Base-by-base conservation (phyloP, 1,140 invertebrate species). In the Heterodera carotae region DNA sequence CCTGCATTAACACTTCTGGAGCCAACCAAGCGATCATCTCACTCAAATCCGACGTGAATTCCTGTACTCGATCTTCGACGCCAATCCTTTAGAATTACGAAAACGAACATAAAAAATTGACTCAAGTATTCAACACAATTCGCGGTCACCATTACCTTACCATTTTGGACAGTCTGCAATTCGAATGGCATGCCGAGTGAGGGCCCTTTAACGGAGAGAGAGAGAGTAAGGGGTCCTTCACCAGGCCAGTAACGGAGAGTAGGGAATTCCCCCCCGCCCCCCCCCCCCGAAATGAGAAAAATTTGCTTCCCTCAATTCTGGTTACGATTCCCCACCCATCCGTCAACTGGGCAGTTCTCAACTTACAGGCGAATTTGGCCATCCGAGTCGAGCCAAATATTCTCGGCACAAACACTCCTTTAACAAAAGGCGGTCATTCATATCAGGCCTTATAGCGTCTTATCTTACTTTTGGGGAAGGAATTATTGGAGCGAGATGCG, bases 1-100 rank as follows among this genome's bases (percentile, higher is more conserved):
- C 92, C 90, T 94, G 94, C 89, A 94, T 92, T 31, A 96, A 89
- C n/a, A 96, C 88, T 89, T 96, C 94, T 27, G 94, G 94, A 86
- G 93, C 94, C 2, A 94, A 90, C 93, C 93, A 95, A 87, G 93
- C 93, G 1, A 95, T 87, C 85, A 93, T 92, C 39, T 91, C 89
- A 74, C 91, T 90, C 39, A 79, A 53, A 91, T 91, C 34, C 91
- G 91, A 1, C 90, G 88, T 6, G 93, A 93, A 87, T 93, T 92
- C 74, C 91, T 91, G 88, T 93, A 93, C 22, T 94, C 89, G 22
- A 89, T 90, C 71, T 88, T 90, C 80, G 92, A 78, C 76, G 8
- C 76, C 76, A 39, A 78, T 78, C 76, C 76, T 80, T 22, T 62
- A n/a, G 12, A 75, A 22, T 48, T 22, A n/a, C n/a, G n/a, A 62